Conservation (phyloP, 2,113 vertebrate species). For the Cairina moschata region DNA sequence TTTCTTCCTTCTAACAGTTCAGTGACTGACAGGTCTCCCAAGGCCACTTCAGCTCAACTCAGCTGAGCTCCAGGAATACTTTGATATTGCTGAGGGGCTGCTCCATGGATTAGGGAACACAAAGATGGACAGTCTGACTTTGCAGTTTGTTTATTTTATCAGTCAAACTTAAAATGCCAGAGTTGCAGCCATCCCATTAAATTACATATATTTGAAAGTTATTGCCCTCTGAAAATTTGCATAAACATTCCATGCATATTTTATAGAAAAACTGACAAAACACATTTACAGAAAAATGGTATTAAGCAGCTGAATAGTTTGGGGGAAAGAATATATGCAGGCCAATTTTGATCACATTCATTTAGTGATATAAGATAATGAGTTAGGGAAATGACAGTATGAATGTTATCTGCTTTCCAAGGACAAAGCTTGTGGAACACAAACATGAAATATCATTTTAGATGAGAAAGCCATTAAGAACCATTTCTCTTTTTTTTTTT, state of each 20-base stretch:
- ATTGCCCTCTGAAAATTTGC: neutral
- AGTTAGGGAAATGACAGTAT: neutral
- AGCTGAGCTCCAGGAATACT: neutral
- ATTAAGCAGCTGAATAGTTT: neutral
- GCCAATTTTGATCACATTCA: neutral
- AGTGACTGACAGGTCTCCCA: neutral
- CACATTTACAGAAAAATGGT: neutral
- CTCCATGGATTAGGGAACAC: neutral
- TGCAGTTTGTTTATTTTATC: neutral
- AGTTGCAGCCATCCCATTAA: neutral
- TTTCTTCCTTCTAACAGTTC: neutral
- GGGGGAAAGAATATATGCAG: neutral
- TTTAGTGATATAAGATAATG: neutral
- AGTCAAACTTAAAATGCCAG: neutral
- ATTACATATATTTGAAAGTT: neutral
- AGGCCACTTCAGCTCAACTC: neutral
- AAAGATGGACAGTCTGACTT: neutral
- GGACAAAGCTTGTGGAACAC: neutral
- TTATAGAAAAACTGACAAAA: neutral
- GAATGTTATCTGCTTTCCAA: neutral
- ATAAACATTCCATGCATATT: neutral
- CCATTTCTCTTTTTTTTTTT: neutral
- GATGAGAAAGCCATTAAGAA: neutral
- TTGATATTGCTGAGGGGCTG: accelerated
- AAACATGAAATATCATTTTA: neutral